A percentile compares a stretch with the other conserved stretches of the same genome.
These are phyloP conservation scores for Gyrodactylus bullatarudis DNA, from an alignment of 1,140 invertebrate genomes.

Conservation along the genomic window DNA sequence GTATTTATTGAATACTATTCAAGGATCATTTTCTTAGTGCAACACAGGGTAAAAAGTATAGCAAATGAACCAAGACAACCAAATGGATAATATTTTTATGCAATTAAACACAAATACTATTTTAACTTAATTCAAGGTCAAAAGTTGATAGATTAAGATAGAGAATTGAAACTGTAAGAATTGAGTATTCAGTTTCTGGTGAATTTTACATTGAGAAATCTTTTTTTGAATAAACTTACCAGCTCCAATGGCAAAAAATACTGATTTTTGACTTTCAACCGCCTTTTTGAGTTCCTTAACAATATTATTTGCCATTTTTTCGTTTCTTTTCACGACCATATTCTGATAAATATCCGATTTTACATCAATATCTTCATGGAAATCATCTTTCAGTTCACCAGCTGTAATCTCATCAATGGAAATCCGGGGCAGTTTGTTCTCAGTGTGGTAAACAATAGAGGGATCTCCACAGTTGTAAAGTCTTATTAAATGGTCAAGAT, in stretches of 20 bases:
- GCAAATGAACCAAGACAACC: no score
- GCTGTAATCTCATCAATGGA: background rate
- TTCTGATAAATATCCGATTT: background rate
- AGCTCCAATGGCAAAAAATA: background rate
- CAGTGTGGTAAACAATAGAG: no score
- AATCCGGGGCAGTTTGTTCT: background rate
- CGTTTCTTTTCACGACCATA: background rate
- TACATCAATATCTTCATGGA: background rate
- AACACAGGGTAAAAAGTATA: no score
- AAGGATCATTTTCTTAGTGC: no score
- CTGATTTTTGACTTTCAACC: background rate
- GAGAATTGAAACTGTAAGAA: no score
- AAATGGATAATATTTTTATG: no score
- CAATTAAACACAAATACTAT: no score
- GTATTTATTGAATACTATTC: no score
- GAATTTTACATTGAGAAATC: no score
- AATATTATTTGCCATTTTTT: background rate
- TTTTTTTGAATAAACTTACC: background rate
- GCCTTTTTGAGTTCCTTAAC: background rate
- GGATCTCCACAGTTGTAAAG: background rate
- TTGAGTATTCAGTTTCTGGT: no score
- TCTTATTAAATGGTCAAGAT: conserved; percentile 9
- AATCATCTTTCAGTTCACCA: background rate
- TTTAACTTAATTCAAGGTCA: no score
- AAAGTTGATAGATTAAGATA: no score